These are phyloP conservation scores for Torymus auratus DNA, from an alignment of 2,888 invertebrate genomes.

Conservation along the genomic window DNA sequence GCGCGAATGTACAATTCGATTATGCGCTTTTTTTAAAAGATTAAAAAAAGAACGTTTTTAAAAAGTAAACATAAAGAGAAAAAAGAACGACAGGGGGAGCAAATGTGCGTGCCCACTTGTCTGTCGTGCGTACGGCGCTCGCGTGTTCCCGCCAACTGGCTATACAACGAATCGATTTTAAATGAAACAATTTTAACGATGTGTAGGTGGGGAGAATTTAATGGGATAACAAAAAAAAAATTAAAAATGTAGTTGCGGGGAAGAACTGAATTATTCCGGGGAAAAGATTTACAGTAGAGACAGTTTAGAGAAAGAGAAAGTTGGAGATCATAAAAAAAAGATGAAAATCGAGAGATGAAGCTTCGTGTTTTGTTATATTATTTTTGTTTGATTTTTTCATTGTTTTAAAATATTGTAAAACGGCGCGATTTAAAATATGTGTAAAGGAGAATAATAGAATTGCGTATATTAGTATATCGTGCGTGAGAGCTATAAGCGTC, in stretches of 20 bases:
- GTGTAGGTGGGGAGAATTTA: neutral
- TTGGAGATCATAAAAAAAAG: conserved; percentile 15
- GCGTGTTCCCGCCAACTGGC: conserved; percentile 74
- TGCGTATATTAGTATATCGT: conserved; percentile 46
- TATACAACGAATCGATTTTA: conserved; percentile 76
- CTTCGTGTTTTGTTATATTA: conserved; percentile 58
- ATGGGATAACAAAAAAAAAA: conserved; percentile 8
- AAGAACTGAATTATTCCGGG: neutral
- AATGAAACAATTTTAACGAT: conserved; percentile 41
- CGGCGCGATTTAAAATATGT: conserved; percentile 53
- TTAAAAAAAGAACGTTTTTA: no score
- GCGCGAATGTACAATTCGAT: neutral
- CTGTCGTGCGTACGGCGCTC: conserved; percentile 53
- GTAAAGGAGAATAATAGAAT: conserved; percentile 36
- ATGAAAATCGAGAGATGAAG: conserved; percentile 39
- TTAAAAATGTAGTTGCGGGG: conserved; percentile 18
- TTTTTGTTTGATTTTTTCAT: conserved; percentile 56
- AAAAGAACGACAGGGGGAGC: no score
- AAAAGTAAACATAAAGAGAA: no score
- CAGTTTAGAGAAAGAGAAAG: neutral
- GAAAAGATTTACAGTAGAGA: no score
- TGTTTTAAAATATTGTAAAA: conserved; percentile 46
- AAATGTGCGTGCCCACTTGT: neutral
- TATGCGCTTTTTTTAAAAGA: neutral
- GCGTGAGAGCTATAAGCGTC: conserved; percentile 40